Percentiles rank a stretch among this genome's conserved stretches.
These are phyloP conservation scores for Bubo blakistoni DNA, from an alignment of 2,113 vertebrate species.

Conservation along the genomic window DNA sequence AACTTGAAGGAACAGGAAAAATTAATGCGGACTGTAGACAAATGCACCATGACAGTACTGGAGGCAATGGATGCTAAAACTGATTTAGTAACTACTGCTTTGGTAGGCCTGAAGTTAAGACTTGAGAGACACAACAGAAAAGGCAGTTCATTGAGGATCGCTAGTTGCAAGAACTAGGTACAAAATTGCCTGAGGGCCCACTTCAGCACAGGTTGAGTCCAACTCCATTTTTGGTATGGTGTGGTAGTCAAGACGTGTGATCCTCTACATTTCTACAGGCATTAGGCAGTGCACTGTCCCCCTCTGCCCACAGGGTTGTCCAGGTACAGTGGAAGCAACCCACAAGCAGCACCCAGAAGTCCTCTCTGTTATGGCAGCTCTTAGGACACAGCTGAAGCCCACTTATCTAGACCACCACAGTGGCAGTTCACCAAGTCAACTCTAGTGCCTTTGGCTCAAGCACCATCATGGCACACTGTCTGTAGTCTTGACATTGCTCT, in stretches of 20 bases:
- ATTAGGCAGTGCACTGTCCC: background rate
- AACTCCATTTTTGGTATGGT: background rate
- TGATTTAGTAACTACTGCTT: background rate
- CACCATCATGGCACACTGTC: too few relatives aligned
- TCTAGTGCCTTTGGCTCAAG: background rate
- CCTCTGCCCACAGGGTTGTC: background rate
- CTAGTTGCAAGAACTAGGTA: background rate
- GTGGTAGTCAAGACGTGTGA: background rate
- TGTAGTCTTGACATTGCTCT: background rate
- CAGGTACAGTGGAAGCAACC: background rate
- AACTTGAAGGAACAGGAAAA: background rate
- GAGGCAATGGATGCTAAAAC: background rate
- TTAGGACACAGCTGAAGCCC: background rate
- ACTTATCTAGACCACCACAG: background rate
- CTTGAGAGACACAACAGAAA: background rate
- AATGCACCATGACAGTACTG: background rate
- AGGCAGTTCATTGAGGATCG: background rate
- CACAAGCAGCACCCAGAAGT: background rate
- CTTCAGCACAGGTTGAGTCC: background rate
- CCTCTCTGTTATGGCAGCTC: background rate
- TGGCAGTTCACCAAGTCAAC: background rate
- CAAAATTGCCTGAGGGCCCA: background rate
- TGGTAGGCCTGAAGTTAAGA: background rate
- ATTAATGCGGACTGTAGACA: background rate
- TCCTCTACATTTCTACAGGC: background rate